Base-by-base conservation (phyloP, 1,140 invertebrate genomes). In the Procambarus clarkii region DNA sequence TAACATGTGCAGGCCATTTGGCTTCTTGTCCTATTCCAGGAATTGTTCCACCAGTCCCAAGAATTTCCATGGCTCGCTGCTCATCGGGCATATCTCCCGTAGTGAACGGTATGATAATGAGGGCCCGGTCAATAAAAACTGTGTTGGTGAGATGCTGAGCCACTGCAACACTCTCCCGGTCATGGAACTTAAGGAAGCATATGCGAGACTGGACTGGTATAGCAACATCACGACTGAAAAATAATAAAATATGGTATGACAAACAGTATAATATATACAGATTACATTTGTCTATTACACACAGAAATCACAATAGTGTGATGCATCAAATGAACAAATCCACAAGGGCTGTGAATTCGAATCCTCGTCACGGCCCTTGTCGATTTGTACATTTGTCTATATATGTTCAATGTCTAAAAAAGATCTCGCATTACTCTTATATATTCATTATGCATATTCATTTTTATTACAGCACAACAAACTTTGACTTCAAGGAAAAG, bases 91-190 rank as follows among this genome's bases (percentile, higher is more conserved):
- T 99, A 93, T 98, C 97, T 95, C 96, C 95, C 92, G 95, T 95
- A 93, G 97, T 96, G 93, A 98, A 97, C 0, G 98, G 98, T 45
- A 98, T 97, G 45, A 99, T 98, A 92, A 99, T 98, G 2, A 99
- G 94, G 9, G 99, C 99, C 91, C 99, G 96, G 94, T 99, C 99
- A 94, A 99, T 99, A 94, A 99, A 99, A 48, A 99, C 99, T 0
- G 98, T 99, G 94, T 99, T 99, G 4, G 98, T 99, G 95, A 99
- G 96, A 95, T 99, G 99, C 93, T 99, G 98, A 4, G 98, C 98
- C 13, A 99, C 97, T 24, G 97, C 96, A 13, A 99, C 98, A 92
- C 97, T 97, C 46, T 95, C 95, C 11, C 96, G 95, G 93, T 99
- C 98, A 91, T 98, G 97, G 95, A 98, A 99, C 94, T 99, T 99